These are phyloP conservation scores for Murina feae DNA, from an alignment of 2,113 vertebrate genomes.

Conservation along the genomic window DNA sequence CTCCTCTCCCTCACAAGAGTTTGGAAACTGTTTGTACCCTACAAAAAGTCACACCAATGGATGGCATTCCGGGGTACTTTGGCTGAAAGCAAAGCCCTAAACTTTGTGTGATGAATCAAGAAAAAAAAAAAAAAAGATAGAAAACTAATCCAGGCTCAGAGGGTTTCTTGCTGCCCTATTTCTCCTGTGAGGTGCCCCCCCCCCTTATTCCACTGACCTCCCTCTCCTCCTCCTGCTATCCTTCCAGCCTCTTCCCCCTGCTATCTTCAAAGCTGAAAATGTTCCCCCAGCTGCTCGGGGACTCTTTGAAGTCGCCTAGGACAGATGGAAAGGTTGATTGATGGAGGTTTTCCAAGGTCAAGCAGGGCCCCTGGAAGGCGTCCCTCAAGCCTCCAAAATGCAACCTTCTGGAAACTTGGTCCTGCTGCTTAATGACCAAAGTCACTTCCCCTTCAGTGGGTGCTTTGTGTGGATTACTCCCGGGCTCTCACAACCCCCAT, in stretches of 20 bases:
- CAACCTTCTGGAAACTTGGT: neutral
- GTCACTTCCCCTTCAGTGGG: neutral
- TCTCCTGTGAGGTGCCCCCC: neutral
- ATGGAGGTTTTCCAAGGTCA: neutral
- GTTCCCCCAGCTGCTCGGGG: neutral
- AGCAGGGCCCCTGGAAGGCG: neutral
- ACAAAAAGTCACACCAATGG: neutral
- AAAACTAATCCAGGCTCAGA: neutral
- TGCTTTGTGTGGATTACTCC: neutral
- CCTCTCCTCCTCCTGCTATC: neutral
- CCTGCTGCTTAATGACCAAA: neutral
- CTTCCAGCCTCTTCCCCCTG: neutral
- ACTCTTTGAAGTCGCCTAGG: slow-evolving; percentile 30
- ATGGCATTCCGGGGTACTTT: neutral
- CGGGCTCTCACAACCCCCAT: neutral
- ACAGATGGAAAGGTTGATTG: slow-evolving; percentile 23
- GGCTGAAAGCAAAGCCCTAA: neutral
- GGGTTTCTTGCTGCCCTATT: neutral
- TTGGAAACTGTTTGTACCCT: neutral
- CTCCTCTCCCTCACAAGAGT: neutral
- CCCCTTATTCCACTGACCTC: neutral
- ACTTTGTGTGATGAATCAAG: neutral
- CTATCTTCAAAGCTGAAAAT: slow-evolving; percentile 20
- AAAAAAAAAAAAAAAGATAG: neutral
- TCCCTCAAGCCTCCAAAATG: neutral